Evolutionary conservation across 2,797 vertebrate genomes (phyloP), one percentile per base, ranked within the genome.

Genomic region (Lepilemur ruficaudatus): DNA sequence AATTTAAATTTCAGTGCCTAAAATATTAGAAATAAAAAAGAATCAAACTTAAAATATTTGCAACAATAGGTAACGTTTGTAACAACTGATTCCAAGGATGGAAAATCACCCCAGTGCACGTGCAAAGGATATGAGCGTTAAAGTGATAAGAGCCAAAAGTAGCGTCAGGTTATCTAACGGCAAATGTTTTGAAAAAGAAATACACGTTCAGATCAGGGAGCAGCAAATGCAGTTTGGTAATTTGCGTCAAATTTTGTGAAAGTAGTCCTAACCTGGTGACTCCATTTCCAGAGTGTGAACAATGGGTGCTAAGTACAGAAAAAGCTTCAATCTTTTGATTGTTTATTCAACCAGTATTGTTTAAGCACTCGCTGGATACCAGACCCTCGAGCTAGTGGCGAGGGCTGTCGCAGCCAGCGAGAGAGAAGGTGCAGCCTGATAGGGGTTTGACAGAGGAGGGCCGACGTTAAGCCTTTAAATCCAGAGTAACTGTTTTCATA

Each of bases 341-440:
- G 43, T 65, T 50, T 4, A 0, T 30, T 76, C 14, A 59, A 8
- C 55, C 32, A 23, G 13, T 22, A 9, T 18, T 50, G 25, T 63
- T 28, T 17, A 11, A 80, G 86, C 46, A 4, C 18, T 11, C 22
- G 4, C 14, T n/a, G 1, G 12, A 6, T n/a, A 4, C 15, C 20
- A 63, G 80, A 30, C 78, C 20, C 23, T 4, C 12, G 65, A 20
- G 0, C 78, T 23, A 0, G 28, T 0, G 7, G 4, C 1, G 4
- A 14, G 46, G 43, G 22, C 1, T 2, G n/a, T 22, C 14, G 7
- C 2, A 0, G 7, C 11, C 2, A 11, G 1, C 0, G 1, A 11
- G 1, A 30, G 1, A 1, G 6, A 1, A 8, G 48, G 70, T 67
- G 15, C 4, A 32, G n/a, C 22, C 20, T 52, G 11, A 1, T 11